Conservation (phyloP, 2,113 vertebrate genomes). For the Hirundichthys speculiger region DNA sequence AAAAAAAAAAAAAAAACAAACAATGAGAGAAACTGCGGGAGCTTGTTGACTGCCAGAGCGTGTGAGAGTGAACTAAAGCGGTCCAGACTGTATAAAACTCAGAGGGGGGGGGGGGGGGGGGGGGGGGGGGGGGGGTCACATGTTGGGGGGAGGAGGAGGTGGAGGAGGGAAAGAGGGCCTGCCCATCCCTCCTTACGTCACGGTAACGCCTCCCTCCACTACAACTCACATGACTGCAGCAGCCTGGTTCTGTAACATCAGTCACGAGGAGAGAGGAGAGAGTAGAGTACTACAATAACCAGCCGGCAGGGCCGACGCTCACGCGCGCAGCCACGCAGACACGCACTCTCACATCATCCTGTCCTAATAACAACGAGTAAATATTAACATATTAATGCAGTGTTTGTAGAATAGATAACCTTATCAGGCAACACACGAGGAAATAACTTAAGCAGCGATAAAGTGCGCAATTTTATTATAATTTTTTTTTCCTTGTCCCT, state of each 20-base stretch:
- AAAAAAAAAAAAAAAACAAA: too few species aligned
- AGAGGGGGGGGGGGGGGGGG: background rate
- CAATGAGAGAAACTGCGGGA: too few species aligned
- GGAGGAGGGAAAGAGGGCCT: conserved; percentile 21
- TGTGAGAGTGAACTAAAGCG: too few species aligned
- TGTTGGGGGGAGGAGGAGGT: conserved; percentile 41
- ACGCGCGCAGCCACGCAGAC: conserved; percentile 19
- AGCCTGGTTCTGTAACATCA: conserved; percentile 76
- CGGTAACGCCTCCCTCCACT: conserved; percentile 67
- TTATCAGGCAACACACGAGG: conserved; percentile 35
- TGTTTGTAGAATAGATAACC: conserved; percentile 48
- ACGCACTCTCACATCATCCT: background rate
- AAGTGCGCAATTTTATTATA: background rate
- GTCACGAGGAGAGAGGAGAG: conserved; percentile 86
- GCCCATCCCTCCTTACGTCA: conserved; percentile 66
- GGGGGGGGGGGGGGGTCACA: conserved; percentile 58
- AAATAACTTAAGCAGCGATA: conserved; percentile 1
- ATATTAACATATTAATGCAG: conserved; percentile 61
- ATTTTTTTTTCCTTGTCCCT: background rate
- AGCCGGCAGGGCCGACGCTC: conserved; percentile 54
- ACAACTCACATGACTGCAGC: conserved; percentile 85
- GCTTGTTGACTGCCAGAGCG: too few species aligned
- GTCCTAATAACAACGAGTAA: conserved; percentile 55
- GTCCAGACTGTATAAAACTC: background rate
- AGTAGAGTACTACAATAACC: conserved; percentile 80